Base-by-base conservation (phyloP, 1,140 invertebrate genomes). In the Drosophila malerkotliana region DNA sequence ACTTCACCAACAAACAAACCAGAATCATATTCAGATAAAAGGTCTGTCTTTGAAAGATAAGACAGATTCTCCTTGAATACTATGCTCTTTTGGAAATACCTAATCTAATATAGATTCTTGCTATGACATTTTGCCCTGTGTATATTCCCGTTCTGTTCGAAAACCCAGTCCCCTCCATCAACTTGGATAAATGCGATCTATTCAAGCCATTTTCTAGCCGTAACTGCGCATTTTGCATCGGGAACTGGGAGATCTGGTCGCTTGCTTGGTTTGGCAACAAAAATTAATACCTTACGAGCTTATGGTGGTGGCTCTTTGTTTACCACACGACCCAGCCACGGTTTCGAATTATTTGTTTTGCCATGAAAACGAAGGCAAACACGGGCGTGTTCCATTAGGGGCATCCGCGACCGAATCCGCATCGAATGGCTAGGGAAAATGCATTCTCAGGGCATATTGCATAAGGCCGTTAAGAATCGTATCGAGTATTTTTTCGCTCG, bases 131-230 rank as follows among this genome's bases (percentile, higher is more conserved):
- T 21, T 2, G 21, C 21, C 26, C 24, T 47, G 32, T 39, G 15
- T 58, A 44, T 63, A 53, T 15, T 57, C 54, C 26, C 34, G 39
- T 52, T 53, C 24, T 1, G 34, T 37, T 12, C 10, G 34, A 37
- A 37, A 37, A 12, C 34, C 34, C 34, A 37, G 10, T 37, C 34
- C 8, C 10, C 34, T 21, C 12, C 34, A 12, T 12, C 44, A 41
- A 48, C 63, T 82, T 82, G 72, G 59, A 77, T 82, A 82, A 81
- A 82, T 64, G 59, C 55, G 61, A 80, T 47, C 59, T 67, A 45
- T 45, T 67, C 28, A 53, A 24, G 28, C 60, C 63, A 60, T 32
- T 8, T 57, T 47, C 10, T 3, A 21, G 21, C 2, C 21, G 21
- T 21, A 57, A 71, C 67, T 71, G 67, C 67, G 67, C 67, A 71